Evolutionary conservation across 2,888 invertebrate genomes (phyloP).

Genomic region (Baccha elongata): DNA sequence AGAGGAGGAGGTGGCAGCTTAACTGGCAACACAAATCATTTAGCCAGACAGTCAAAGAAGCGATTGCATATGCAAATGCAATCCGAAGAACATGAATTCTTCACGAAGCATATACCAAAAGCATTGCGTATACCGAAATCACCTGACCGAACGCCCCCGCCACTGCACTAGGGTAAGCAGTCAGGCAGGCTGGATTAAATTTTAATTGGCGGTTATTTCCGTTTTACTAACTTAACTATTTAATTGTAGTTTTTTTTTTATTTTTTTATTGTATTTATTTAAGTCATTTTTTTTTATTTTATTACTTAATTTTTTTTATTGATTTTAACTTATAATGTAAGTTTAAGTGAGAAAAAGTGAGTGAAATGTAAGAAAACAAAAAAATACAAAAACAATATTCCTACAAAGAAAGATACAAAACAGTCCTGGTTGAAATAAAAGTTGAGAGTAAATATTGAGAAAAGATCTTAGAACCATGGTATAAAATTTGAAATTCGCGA

Average conservation of each 20-base stretch:
- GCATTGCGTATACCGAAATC: slow-evolving; percentile 79
- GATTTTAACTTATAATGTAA: slow-evolving; percentile 62
- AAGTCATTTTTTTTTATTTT: slow-evolving; percentile 44
- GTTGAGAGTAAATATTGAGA: not conserved
- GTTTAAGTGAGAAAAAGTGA: slow-evolving; percentile 40
- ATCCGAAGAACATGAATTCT: slow-evolving; percentile 77
- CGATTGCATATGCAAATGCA: slow-evolving; percentile 75
- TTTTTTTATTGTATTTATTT: slow-evolving; percentile 40
- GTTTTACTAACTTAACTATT: slow-evolving; percentile 57
- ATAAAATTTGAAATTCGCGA: slow-evolving; percentile 45
- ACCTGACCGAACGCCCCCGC: slow-evolving; percentile 82
- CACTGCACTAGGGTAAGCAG: slow-evolving; percentile 78
- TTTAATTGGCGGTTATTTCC: slow-evolving; percentile 42
- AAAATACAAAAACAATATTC: slow-evolving; percentile 11
- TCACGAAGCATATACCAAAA: slow-evolving; percentile 81
- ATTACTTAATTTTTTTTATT: slow-evolving; percentile 38
- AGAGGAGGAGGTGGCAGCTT: slow-evolving; percentile 16
- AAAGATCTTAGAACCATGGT: slow-evolving; percentile 62
- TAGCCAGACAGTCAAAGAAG: slow-evolving; percentile 34
- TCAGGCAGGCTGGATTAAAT: slow-evolving; percentile 52
- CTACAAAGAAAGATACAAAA: slow-evolving; percentile 14
- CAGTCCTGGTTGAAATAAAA: slow-evolving; percentile 7
- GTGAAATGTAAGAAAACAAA: slow-evolving; percentile 20
- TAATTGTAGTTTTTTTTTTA: slow-evolving; percentile 40
- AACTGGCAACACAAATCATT: slow-evolving; percentile 21